Evolutionary conservation across 2,888 invertebrate species (phyloP), one percentile per base, ranked within the genome.

Genomic region (Dynastes maya): DNA sequence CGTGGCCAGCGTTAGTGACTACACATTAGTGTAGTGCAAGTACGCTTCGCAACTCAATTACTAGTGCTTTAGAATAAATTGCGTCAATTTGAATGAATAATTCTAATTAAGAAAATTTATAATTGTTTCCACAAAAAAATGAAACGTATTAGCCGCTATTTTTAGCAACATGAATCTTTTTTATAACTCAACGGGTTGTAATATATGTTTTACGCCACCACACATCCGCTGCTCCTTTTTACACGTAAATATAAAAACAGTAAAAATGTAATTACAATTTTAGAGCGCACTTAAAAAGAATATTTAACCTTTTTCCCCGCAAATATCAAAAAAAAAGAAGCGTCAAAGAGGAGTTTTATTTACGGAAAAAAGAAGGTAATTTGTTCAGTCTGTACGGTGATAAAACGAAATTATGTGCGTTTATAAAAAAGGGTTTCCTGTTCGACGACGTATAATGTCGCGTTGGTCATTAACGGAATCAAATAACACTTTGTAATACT

Each of bases 401-500:
- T 29, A 63, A 63, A 63, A 63, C n/a, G 29, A 63, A 63, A 63
- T 63, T 63, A 63, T 63, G 63, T 63, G 5, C 32, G 32, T 37
- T 37, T 32, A 63, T 13, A 27, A 63, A 63, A 63, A 32, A 9
- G n/a, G 27, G 9, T 63, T 32, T 45, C 45, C 45, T 45, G 1
- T 11, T n/a, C 63, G 27, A 32, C 32, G n/a, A 13, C 29, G 13
- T 51, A 68, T 51, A 68, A 68, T 68, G 68, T 68, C 51, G 49
- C 68, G n/a, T 22, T 67, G 45, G 51, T 51, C 68, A 51, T 68
- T 68, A 68, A 27, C 68, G 68, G 32, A 68, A 68, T 68, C 51
- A 68, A 68, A 68, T 68, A 51, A 27, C 68, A 51, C 53, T 68
- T 29, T 68, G 51, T 6, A 51, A 27, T 13, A 49, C 51, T 68